Base-by-base conservation (phyloP, 2,113 vertebrate species). In the Bufo gargarizans region DNA sequence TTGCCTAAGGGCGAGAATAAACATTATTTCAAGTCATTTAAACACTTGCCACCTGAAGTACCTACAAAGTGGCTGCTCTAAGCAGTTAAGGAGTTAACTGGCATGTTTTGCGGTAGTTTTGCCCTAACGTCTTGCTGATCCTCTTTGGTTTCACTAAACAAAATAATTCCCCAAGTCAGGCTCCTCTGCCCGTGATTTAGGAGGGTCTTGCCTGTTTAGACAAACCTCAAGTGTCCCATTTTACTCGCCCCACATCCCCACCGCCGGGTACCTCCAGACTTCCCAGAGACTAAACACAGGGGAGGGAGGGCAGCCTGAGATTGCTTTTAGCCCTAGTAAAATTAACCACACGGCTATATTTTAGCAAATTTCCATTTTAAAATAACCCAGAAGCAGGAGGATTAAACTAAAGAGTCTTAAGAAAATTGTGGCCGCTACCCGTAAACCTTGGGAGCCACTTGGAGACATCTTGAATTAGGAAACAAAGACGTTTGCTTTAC, bases 251-350 rank as follows among this genome's bases (percentile, higher is more conserved):
- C 47, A 10, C 16, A 47, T 78, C 81, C 56, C 81, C 72, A 72
- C 69, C 72, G 22, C 69, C 22, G 20, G 56, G 71, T 58, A 63
- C 80, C 86, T 76, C 67, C 86, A 88, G 86, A 88, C 86, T 69
- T 56, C 78, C 77, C 78, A 74, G 86, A 88, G 86, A 88, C 86
- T 88, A 83, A 88, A 88, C 86, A 88, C 20, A 77, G n/a, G 45
- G 59, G 87, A 84, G 87, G 56, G 81, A 53, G 49, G 72, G 86
- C 16, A 4, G 72, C 59, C 12, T 67, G 6, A 50, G 72, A 56
- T 84, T 59, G 59, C 87, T 84, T 74, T 67, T 78, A 88, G 76
- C 17, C 16, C 43, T 84, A 83, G 86, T 88, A 88, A 77, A 88
- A 82, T 63, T 77, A 82, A 88, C 79, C 86, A 74, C 79, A 84